phyloP scores from a whole-genome alignment of 2,888 invertebrate genomes.

The Trichogramma dendrolimi region DNA sequence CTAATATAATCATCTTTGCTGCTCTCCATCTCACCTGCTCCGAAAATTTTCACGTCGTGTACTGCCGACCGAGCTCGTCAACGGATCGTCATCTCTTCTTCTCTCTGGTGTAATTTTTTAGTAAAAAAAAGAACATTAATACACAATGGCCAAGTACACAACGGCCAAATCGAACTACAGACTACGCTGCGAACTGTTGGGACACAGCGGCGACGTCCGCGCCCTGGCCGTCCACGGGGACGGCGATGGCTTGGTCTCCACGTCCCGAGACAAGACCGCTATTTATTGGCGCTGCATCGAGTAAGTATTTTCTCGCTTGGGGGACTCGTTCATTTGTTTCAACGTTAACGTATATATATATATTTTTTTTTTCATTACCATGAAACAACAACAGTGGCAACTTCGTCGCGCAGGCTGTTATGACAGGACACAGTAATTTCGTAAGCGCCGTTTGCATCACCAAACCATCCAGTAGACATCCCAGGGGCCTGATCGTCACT shows the following conservation, averaged over 20 bases:
- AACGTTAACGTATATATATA: conserved; percentile 8
- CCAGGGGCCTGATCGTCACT: conserved; percentile 77
- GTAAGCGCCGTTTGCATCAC: conserved; percentile 77
- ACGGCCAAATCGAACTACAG: conserved; percentile 60
- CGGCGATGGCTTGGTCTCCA: conserved; percentile 71
- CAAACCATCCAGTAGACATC: conserved; percentile 65
- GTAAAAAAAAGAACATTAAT: no score
- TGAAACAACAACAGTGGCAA: conserved; percentile 15
- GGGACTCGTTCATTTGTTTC: background rate
- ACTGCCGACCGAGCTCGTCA: no score
- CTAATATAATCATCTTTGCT: no score
- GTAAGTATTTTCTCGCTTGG: conserved; percentile 49
- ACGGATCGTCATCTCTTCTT: no score
- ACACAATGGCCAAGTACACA: background rate
- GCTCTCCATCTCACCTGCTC: no score
- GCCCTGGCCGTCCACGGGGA: conserved; percentile 64
- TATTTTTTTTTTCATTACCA: conserved; percentile 10
- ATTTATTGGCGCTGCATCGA: conserved; percentile 80
- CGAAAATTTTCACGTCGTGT: no score
- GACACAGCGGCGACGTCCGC: conserved; percentile 84
- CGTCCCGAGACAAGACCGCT: conserved; percentile 83
- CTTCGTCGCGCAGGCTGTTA: conserved; percentile 64
- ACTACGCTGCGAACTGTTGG: conserved; percentile 71
- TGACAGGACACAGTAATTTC: conserved; percentile 80
- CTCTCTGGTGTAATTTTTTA: no score